Conservation (phyloP, 2,797 vertebrate genomes). For the Platalea minor region DNA sequence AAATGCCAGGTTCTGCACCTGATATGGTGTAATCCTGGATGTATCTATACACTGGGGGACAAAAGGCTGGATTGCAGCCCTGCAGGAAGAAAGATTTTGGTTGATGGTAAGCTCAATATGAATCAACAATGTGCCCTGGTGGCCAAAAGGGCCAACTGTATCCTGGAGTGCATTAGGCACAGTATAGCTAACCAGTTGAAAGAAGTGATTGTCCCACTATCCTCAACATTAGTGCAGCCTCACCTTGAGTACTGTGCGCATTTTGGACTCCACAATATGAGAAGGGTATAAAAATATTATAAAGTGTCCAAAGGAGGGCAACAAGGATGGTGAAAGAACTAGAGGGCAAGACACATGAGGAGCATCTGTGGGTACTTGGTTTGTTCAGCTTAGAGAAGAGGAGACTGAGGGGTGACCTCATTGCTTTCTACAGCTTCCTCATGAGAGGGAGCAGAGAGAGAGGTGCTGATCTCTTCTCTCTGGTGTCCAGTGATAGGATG, state of each 20-base stretch:
- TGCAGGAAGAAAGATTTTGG: not conserved
- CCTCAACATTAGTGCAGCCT: not conserved
- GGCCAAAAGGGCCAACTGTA: not conserved
- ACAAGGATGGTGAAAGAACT: not conserved
- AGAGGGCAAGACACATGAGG: not conserved
- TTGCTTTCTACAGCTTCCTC: not conserved
- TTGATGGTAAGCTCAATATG: not conserved
- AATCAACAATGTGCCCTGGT: not conserved
- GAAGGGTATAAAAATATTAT: not conserved
- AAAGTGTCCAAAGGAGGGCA: not conserved
- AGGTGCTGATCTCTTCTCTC: not conserved
- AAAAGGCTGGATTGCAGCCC: not conserved
- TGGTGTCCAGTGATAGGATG: not conserved
- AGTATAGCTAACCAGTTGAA: not conserved
- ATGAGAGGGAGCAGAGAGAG: not conserved
- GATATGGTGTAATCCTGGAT: not conserved
- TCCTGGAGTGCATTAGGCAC: not conserved
- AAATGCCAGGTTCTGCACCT: not conserved
- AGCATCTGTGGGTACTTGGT: not conserved
- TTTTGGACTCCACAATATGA: not conserved
- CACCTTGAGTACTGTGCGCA: not conserved
- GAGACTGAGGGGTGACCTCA: not conserved
- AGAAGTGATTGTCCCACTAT: not conserved
- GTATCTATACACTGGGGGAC: not conserved
- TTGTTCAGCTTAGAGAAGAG: not conserved